Conservation (phyloP, 2,797 vertebrate genomes). For the Antennarius maculatus region DNA sequence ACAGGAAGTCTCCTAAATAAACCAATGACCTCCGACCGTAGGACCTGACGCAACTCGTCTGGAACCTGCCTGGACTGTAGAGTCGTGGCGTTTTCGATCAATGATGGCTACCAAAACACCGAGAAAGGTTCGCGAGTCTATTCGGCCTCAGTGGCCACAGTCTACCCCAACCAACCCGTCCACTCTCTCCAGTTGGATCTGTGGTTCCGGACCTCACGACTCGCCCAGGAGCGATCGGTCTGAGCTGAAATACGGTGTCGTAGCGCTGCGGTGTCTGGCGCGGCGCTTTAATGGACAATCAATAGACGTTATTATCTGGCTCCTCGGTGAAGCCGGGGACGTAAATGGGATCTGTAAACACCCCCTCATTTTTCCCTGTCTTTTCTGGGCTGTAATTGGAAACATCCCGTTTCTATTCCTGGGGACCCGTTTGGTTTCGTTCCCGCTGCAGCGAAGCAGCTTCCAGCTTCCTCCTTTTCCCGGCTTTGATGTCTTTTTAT, state of each 20-base stretch:
- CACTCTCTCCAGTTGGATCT: neutral
- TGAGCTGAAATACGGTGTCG: conserved; percentile 34
- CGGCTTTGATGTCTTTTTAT: neutral
- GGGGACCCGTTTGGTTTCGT: neutral
- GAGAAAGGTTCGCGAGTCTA: conserved; percentile 47
- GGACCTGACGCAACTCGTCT: neutral
- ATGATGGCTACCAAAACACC: conserved; percentile 37
- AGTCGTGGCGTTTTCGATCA: conserved; percentile 9
- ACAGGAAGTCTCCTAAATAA: no score
- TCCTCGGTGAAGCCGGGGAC: conserved; percentile 49
- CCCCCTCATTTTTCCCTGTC: conserved; percentile 74
- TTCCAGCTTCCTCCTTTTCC: neutral
- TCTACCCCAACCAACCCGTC: neutral
- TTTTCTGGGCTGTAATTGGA: conserved; percentile 71
- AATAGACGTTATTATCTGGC: conserved; percentile 80
- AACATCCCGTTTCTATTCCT: conserved; percentile 55
- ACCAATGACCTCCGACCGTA: no score
- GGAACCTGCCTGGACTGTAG: conserved; percentile 5
- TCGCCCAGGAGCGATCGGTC: conserved; percentile 47
- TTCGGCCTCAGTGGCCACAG: conserved; percentile 30
- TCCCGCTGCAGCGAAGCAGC: neutral
- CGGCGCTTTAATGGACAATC: conserved; percentile 80
- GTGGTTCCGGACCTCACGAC: conserved; percentile 10
- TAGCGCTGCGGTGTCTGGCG: conserved; percentile 50
- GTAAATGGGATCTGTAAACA: conserved; percentile 79